Conservation (phyloP, 2,888 invertebrate species). For the Dione juno region DNA sequence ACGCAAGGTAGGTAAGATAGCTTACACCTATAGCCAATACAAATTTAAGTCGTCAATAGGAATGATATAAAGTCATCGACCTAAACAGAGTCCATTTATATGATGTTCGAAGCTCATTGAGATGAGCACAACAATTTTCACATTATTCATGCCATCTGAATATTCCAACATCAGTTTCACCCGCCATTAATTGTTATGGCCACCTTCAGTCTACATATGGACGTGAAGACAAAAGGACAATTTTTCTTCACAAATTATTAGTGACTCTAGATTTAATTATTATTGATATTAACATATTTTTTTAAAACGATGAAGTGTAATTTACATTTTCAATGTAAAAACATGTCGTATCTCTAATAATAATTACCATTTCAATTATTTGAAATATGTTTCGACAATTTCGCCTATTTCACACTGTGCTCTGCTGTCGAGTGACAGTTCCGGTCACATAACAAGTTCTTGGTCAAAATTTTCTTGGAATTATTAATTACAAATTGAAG, state of each 20-base stretch:
- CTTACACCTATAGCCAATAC: constrained; percentile 45
- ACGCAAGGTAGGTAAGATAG: constrained; percentile 41
- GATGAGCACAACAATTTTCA: constrained; percentile 67
- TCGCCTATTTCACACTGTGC: too few relatives aligned
- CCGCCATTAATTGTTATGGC: constrained; percentile 77
- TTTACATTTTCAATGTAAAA: too few relatives aligned
- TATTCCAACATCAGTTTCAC: constrained; percentile 73
- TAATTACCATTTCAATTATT: too few relatives aligned
- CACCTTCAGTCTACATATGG: constrained; percentile 57
- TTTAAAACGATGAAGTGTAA: neutral
- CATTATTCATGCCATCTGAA: constrained; percentile 76
- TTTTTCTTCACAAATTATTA: too few relatives aligned
- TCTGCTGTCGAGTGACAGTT: too few relatives aligned
- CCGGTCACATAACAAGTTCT: too few relatives aligned
- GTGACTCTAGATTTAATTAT: too few relatives aligned
- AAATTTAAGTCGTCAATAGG: constrained; percentile 47
- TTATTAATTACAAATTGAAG: too few relatives aligned
- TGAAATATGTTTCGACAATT: too few relatives aligned
- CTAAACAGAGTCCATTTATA: constrained; percentile 61
- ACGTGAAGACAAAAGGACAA: constrained; percentile 34
- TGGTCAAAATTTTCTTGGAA: too few relatives aligned
- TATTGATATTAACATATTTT: neutral
- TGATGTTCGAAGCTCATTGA: constrained; percentile 69
- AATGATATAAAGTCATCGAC: constrained; percentile 60
- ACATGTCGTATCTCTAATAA: too few relatives aligned